Conservation (phyloP, 2,888 invertebrate species). For the Pseudococcus jackbeardsleyi region DNA sequence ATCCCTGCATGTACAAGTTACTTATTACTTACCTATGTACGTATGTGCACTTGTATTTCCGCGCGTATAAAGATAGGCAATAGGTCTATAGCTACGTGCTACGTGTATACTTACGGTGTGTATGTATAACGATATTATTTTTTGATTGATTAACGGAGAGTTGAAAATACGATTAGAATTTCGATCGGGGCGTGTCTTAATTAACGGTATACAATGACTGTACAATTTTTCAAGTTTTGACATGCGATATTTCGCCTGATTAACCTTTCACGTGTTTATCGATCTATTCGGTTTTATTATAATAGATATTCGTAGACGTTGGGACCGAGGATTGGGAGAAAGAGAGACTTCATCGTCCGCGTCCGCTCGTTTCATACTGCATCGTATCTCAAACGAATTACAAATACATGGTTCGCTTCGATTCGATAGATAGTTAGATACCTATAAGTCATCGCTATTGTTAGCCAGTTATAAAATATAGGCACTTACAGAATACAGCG, state of each 20-base stretch:
- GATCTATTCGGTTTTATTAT: constrained; percentile 24
- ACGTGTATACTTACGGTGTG: background rate
- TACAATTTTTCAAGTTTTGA: constrained; percentile 62
- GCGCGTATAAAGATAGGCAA: background rate
- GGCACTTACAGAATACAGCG: background rate
- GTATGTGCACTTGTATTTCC: too few species aligned
- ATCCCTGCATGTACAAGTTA: too few species aligned
- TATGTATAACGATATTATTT: background rate
- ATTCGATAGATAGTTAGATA: background rate
- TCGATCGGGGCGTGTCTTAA: constrained; percentile 56
- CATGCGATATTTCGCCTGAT: constrained; percentile 63
- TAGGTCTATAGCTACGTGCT: too few species aligned
- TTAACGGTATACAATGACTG: constrained; percentile 60
- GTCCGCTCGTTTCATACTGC: background rate
- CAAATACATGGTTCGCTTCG: too few species aligned
- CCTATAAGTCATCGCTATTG: constrained; percentile 9
- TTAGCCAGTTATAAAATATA: background rate
- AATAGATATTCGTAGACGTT: background rate
- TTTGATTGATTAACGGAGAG: constrained; percentile 41
- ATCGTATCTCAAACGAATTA: background rate
- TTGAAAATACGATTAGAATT: constrained; percentile 36
- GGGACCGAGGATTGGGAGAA: background rate
- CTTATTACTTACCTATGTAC: too few species aligned
- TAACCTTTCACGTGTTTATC: constrained; percentile 61
- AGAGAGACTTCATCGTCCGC: background rate